Percentiles rank a stretch among this genome's conserved stretches.
phyloP scores from a whole-genome alignment of 1,140 invertebrate species.

The Drosophila lini region DNA sequence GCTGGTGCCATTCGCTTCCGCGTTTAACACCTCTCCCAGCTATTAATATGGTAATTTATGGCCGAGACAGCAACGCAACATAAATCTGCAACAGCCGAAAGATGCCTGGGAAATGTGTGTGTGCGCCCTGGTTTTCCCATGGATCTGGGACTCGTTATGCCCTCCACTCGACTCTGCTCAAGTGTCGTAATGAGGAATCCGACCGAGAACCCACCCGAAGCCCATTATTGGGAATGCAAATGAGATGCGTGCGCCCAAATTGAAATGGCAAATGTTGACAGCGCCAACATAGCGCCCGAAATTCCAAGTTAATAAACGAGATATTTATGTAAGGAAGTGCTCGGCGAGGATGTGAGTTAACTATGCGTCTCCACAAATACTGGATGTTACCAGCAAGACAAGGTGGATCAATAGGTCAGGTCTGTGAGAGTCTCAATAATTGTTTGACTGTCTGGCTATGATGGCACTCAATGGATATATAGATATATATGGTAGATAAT shows the following conservation, averaged over 20 bases:
- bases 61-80: slow-evolving; percentile 40
- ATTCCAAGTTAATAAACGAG: slow-evolving; percentile 68
- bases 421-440: slow-evolving; percentile 1
- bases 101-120: slow-evolving; percentile 32
- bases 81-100: slow-evolving; percentile 43
- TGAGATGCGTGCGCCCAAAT: slow-evolving; percentile 64
- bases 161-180: neutral
- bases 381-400: neutral
- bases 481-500: no score
- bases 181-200: slow-evolving; percentile 56
- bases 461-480: neutral
- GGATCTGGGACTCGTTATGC: neutral
- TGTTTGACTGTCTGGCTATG: neutral
- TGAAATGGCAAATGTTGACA: slow-evolving; percentile 67
- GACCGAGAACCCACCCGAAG: neutral
- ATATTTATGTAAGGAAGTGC: slow-evolving; percentile 58
- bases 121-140: slow-evolving; percentile 4
- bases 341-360: slow-evolving; percentile 33
- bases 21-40: slow-evolving; percentile 35
- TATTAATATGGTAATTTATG: slow-evolving; percentile 62
- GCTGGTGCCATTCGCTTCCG: slow-evolving; percentile 36
- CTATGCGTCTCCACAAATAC: slow-evolving; percentile 13
- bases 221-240: slow-evolving; percentile 56
- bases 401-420: slow-evolving; percentile 33
- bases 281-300: slow-evolving; percentile 43